Base-by-base conservation (phyloP, 2,888 invertebrate genomes). In the Nyleta sp. region DNA sequence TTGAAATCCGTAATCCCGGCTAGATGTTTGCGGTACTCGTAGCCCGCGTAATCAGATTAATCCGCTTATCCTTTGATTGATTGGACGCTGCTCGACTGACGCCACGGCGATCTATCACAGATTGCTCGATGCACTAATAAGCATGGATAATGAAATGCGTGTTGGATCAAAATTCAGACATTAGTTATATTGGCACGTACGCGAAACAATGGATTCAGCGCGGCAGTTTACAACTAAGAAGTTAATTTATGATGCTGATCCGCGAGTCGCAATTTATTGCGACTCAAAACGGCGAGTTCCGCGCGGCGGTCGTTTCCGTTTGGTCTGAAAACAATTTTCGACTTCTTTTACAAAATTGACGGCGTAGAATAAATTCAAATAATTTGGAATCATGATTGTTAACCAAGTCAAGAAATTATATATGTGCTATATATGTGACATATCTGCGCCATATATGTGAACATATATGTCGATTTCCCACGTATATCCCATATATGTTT, bases 31-130 rank as follows among this genome's bases (percentile, higher is more conserved):
- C 84, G 80, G 81, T 48, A 50, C 78, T 71, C 73, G 78, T 75
- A 80, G 84, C 77, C 74, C 79, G 74, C 64, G 83, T 84, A 83
- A 84, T 86, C 83, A 83, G 79, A 84, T 84, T 85, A 83, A 86
- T 86, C 85, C 85, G 85, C 84, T 87, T 87, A 87, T 86, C 85
- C 84, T 80, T 82, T 87, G 87, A 87, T 86, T 85, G 87, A 87
- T 87, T 84, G 84, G 81, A 80, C 83, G 80, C 79, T 59, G 72
- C 70, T 57, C 76, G 72, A 62, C 80, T 82, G 82, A 82, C 83
- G 81, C 83, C 76, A 81, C 68, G 55, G 75, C 79, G 84, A 87
- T 87, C 85, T 79, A 87, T 87, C 86, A 87, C 81, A 75, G 82
- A 83, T 84, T 82, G 82, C 73, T 81, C 83, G 81, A 78, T 59